Evolutionary conservation across 1,140 invertebrate genomes (phyloP), one percentile per base, ranked within the genome.

Genomic region (Diorhabda elongata): DNA sequence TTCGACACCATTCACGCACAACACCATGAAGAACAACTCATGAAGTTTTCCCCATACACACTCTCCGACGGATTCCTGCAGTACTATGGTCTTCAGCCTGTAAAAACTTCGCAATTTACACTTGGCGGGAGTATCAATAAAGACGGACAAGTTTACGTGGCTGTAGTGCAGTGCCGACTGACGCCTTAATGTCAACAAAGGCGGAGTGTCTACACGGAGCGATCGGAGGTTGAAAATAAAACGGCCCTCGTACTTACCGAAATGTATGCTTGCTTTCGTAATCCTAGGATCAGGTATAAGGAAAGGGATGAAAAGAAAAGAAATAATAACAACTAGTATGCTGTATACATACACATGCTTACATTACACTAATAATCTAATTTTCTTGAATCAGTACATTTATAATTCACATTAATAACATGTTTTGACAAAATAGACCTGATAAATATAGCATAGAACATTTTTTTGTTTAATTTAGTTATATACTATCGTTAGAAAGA

Each of bases 351-450:
- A 76, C 75, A 77, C 69, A 68, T 71, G 73, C 60, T 71, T 76
- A 75, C 76, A 77, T 77, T 76, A 71, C 65, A 77, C 74, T 77
- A 76, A 67, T 45, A 68, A 76, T 75, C 77, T 77, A 77, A 74
- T 73, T 68, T 73, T 66, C 75, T 74, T 77, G 71, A 78, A 75
- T 78, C 76, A 77, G 77, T 78, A 78, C 77, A 78, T 76, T 71
- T 71, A 77, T 72, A 64, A 73, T 71, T 74, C 62, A 72, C 74
- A 74, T 75, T 70, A 69, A 68, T 71, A 74, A 76, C 72, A 71
- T 70, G 72, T 76, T 77, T 74, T 78, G 76, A 77, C 76, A 78
- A 78, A 78, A 78, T 78, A 78, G 75, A 77, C 61, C 74, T 72
- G 73, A 73, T 73, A 66, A 74, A 71, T 77, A 76, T 77, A 77